Evolutionary conservation across 2,113 vertebrate genomes (phyloP).

Genomic region (Indri indri): DNA sequence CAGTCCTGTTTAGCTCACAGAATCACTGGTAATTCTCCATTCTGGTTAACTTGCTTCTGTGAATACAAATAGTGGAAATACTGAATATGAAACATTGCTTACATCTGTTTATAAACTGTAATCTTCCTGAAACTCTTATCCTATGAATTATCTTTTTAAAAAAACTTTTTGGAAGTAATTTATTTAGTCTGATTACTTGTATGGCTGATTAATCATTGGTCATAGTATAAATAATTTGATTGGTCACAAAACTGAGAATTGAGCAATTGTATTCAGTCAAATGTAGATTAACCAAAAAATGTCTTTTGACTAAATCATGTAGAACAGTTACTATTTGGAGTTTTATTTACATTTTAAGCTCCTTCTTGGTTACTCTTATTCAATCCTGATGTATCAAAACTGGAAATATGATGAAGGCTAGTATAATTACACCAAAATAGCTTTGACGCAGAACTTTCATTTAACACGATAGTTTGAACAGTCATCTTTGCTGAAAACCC

Average conservation of each 20-base stretch:
- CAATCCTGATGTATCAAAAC: background rate
- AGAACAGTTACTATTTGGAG: background rate
- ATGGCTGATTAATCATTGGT: conserved; percentile 18
- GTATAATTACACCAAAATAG: background rate
- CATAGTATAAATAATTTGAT: conserved; percentile 71
- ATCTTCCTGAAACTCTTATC: background rate
- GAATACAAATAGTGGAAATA: conserved; percentile 29
- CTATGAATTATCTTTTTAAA: background rate
- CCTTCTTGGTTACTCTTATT: background rate
- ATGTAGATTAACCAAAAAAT: conserved; percentile 43
- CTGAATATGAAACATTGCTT: background rate
- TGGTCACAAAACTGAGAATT: conserved; percentile 56
- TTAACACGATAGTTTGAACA: background rate
- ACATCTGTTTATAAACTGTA: background rate
- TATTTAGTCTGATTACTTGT: background rate
- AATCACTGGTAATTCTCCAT: conserved; percentile 27
- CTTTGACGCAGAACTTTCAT: background rate
- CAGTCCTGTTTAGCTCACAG: background rate
- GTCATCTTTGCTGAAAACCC: background rate
- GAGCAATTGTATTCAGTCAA: conserved; percentile 68
- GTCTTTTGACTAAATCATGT: background rate
- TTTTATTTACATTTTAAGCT: background rate
- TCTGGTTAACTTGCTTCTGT: background rate
- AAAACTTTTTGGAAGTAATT: background rate
- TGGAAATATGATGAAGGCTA: background rate